A percentile compares a stretch with the other conserved stretches of the same genome.
phyloP scores from a whole-genome alignment of 1,140 invertebrate genomes.

The Pseudobourletiella spinata region DNA sequence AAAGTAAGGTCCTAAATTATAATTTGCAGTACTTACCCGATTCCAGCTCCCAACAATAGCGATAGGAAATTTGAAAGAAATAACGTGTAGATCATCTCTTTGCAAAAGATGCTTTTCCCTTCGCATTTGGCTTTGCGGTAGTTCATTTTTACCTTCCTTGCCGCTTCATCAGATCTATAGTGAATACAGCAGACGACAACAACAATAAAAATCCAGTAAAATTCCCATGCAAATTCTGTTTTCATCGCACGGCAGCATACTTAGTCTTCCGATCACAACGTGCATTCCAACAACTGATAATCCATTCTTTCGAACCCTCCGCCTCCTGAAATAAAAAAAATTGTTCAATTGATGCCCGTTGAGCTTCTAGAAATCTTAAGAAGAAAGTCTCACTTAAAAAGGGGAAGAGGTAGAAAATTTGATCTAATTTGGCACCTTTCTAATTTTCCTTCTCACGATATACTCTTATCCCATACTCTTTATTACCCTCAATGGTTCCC shows the following conservation, averaged over 20 bases:
- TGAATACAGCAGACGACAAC: background rate
- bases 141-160: conserved; percentile 50
- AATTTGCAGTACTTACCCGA: conserved; percentile 56
- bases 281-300: conserved; percentile 20
- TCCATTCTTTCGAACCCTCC: conserved; percentile 23
- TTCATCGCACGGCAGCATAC: background rate
- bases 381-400: background rate
- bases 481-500: no score
- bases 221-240: background rate
- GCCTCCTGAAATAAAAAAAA: conserved; percentile 14
- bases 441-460: no score
- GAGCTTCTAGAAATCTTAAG: no score
- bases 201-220: no score
- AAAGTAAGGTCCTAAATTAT: background rate
- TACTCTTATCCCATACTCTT: no score
- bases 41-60: conserved; percentile 74
- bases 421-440: no score
- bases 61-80: conserved; percentile 83
- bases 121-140: conserved; percentile 72
- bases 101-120: conserved; percentile 54
- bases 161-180: conserved; percentile 37
- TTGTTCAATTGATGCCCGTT: background rate
- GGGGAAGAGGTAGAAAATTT: no score
- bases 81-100: conserved; percentile 76
- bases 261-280: conserved; percentile 11